A percentile compares a stretch with the other conserved stretches of the same genome.
Evolutionary conservation across 2,113 vertebrate species (phyloP).

Genomic region (Pogonocichla stellata): DNA sequence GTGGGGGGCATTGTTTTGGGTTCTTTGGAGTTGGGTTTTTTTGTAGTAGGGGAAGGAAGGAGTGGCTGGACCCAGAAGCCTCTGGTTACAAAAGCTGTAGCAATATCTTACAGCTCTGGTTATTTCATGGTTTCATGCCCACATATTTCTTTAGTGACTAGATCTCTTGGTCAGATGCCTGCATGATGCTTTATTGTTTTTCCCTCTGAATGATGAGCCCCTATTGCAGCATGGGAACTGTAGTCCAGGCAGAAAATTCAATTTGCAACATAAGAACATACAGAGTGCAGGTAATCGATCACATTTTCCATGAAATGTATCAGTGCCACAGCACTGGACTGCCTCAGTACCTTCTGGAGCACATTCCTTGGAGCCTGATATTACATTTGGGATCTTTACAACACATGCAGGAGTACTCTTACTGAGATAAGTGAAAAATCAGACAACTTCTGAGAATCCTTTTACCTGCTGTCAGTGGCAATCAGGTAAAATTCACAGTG

Average conservation of each 20-base stretch:
- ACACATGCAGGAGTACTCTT: background rate
- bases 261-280: background rate
- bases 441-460: background rate
- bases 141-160: background rate
- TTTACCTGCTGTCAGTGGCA: background rate
- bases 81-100: background rate
- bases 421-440: background rate
- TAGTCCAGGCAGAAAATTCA: background rate
- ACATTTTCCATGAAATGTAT: background rate
- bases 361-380: background rate
- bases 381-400: background rate
- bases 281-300: background rate
- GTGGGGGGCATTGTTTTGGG: background rate
- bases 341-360: background rate
- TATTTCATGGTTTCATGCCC: background rate
- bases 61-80: background rate
- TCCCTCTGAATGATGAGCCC: background rate
- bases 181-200: background rate
- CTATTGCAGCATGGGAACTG: background rate
- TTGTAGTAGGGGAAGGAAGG: background rate
- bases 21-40: background rate
- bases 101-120: background rate
- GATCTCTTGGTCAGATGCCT: background rate
- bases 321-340: background rate
- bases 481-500: background rate